Percentiles rank a stretch among this genome's conserved stretches.
phyloP scores from a whole-genome alignment of 2,113 vertebrate genomes.

The Piprites chloris region DNA sequence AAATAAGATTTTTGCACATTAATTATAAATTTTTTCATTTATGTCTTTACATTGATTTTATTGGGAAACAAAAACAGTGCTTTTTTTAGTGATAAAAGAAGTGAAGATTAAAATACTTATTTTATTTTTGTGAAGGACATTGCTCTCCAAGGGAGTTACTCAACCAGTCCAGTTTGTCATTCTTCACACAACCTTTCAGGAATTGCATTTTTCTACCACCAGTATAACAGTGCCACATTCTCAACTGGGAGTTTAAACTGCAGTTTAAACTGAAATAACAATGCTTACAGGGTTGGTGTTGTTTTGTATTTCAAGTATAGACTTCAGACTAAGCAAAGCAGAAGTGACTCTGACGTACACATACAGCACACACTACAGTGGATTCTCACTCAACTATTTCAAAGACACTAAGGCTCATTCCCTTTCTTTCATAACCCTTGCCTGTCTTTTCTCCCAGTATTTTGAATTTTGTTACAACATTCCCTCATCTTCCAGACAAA shows the following conservation, averaged over 20 bases:
- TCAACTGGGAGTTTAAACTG: accelerated
- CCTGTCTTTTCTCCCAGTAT: neutral
- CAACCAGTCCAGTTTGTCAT: neutral
- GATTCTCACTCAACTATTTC: neutral
- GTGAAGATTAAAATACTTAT: neutral
- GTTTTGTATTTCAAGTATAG: neutral
- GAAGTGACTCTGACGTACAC: neutral
- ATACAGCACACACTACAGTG: neutral
- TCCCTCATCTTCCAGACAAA: neutral
- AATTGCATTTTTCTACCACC: neutral
- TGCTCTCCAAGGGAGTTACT: neutral
- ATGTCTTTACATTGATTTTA: neutral
- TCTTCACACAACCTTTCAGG: neutral
- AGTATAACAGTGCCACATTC: neutral
- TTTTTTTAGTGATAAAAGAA: neutral
- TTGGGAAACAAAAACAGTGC: neutral
- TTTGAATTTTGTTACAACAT: neutral
- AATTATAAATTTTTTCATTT: neutral
- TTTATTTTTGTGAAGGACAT: neutral
- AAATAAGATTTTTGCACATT: neutral
- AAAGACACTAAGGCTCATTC: neutral
- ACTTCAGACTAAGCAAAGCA: neutral
- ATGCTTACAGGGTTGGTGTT: accelerated
- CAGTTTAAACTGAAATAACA: neutral
- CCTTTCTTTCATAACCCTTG: neutral